These are phyloP conservation scores for Callimorpha dominula DNA, from an alignment of 2,888 invertebrate genomes.

Conservation along the genomic window DNA sequence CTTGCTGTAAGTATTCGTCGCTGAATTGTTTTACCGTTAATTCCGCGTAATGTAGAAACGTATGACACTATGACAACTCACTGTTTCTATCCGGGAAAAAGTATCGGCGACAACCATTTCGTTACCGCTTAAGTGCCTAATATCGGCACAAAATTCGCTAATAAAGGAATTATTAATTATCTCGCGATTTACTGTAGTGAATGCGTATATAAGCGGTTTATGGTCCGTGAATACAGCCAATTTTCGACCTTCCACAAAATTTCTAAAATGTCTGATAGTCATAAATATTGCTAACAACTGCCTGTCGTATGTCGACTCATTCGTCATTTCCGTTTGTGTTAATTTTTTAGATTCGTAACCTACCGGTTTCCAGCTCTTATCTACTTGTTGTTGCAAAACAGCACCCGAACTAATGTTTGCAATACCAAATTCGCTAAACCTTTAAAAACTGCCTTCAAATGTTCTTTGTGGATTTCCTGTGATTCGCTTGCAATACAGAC, in stretches of 20 bases:
- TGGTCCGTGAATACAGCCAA: slow-evolving; percentile 5
- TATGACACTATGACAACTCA: slow-evolving; percentile 14
- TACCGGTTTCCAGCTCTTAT: not conserved
- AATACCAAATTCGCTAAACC: not conserved
- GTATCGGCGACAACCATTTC: not conserved
- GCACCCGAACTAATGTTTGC: not conserved
- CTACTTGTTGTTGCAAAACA: not conserved
- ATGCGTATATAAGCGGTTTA: slow-evolving; percentile 1
- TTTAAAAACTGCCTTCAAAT: not conserved
- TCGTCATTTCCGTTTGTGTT: no score
- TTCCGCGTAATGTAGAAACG: not conserved
- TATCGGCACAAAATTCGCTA: slow-evolving; percentile 4
- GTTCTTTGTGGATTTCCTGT: not conserved
- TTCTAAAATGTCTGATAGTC: slow-evolving; percentile 5
- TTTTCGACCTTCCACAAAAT: slow-evolving; percentile 1
- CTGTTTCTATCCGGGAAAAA: slow-evolving; percentile 7
- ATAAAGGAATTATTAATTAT: slow-evolving; percentile 6
- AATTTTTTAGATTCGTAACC: not conserved
- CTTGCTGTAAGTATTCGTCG: not conserved
- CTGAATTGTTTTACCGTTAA: not conserved
- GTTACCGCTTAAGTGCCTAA: not conserved
- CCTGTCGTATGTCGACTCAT: not conserved
- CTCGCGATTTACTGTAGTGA: slow-evolving; percentile 1
- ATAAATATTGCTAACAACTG: slow-evolving; percentile 2
- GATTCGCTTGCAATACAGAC: no score